Percentiles rank a stretch among this genome's conserved stretches.
These are phyloP conservation scores for Coreoperca whiteheadi DNA, from an alignment of 2,113 vertebrate genomes.

Conservation along the genomic window DNA sequence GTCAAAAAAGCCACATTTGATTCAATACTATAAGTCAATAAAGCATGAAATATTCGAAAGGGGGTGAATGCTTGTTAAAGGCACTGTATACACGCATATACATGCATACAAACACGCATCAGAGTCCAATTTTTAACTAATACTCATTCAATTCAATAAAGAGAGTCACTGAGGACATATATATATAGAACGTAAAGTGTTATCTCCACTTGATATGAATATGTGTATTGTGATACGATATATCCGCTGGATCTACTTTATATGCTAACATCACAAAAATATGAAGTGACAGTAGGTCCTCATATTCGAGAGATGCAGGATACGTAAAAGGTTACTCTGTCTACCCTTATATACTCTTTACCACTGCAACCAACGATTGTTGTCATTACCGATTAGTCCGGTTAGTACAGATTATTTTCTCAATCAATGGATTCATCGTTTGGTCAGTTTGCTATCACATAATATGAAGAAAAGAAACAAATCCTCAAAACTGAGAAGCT, in stretches of 20 bases:
- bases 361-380: background rate
- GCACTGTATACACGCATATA: background rate
- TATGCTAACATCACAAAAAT: background rate
- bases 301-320: background rate
- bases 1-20: background rate
- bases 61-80: no score
- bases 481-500: no score
- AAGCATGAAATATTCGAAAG: no score
- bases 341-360: background rate
- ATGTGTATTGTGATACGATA: background rate
- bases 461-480: no score
- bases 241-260: background rate
- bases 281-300: background rate
- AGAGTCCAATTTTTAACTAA: background rate
- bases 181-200: background rate
- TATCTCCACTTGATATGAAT: background rate
- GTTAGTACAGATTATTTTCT: no score
- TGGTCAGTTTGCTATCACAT: no score
- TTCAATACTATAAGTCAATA: background rate
- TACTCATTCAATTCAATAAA: background rate
- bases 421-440: no score
- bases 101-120: background rate
- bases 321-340: background rate
- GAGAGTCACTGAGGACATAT: background rate
- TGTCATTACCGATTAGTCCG: no score